Percentiles rank a stretch among this genome's conserved stretches.
These are phyloP conservation scores for Aphyosemion australe DNA, from an alignment of 2,113 vertebrate species.

Conservation along the genomic window DNA sequence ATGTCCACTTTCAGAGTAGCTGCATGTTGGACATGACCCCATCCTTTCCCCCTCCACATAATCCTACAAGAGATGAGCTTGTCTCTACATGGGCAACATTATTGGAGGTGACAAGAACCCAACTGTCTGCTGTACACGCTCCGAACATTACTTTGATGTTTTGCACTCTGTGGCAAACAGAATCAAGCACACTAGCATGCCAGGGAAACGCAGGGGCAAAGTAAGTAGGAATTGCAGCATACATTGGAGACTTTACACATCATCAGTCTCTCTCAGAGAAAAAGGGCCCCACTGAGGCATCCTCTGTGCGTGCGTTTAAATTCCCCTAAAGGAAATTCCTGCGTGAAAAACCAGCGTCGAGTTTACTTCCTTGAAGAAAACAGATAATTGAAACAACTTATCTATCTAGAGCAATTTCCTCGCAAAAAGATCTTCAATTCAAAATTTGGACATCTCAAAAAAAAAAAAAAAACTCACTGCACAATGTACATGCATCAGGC, in stretches of 20 bases:
- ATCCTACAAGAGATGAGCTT: conserved; percentile 75
- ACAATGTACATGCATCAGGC: not conserved
- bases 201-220: conserved; percentile 19
- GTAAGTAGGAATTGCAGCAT: not conserved
- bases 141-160: conserved; percentile 45
- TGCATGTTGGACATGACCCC: conserved; percentile 61
- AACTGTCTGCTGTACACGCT: conserved; percentile 50
- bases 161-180: conserved; percentile 30
- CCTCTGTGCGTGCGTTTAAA: conserved; percentile 2
- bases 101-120: conserved; percentile 67
- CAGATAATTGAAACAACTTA: conserved; percentile 2
- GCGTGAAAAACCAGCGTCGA: conserved; percentile 3
- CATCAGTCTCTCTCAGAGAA: not conserved
- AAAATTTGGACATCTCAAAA: not conserved
- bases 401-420: not conserved
- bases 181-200: conserved; percentile 24
- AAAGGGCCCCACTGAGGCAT: not conserved
- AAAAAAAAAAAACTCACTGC: not conserved
- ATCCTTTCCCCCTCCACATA: conserved; percentile 53
- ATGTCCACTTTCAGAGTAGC: conserved; percentile 65
- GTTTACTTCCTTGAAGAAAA: not conserved
- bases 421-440: not conserved
- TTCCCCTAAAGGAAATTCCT: not conserved
- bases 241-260: not conserved
- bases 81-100: conserved; percentile 49